Percentiles rank a stretch among this genome's conserved stretches.
Conservation (phyloP, 2,888 invertebrate genomes). For the Pachymerium ferrugineum region DNA sequence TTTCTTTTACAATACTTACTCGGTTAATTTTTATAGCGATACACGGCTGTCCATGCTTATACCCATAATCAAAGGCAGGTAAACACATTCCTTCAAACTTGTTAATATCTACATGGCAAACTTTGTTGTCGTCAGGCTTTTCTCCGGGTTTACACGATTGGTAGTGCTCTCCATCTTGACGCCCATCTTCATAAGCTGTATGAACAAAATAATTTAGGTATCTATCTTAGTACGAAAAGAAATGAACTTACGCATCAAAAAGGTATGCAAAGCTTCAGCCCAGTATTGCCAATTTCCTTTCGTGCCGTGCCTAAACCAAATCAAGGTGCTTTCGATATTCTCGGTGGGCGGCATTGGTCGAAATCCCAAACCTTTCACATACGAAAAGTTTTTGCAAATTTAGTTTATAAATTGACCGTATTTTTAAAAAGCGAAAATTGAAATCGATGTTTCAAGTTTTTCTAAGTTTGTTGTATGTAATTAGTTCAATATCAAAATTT, state of each 20-base stretch:
- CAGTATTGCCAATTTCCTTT: conserved; percentile 74
- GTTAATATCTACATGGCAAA: conserved; percentile 72
- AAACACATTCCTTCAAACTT: conserved; percentile 68
- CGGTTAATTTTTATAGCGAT: conserved; percentile 95
- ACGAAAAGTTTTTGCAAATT: too few species aligned
- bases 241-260: conserved; percentile 64
- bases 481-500: too few species aligned
- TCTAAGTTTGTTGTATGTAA: too few species aligned
- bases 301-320: conserved; percentile 76
- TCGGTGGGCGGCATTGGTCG: conserved; percentile 90
- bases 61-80: conserved; percentile 74
- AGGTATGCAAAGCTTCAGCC: conserved; percentile 68
- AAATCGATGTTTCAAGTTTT: too few species aligned
- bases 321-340: conserved; percentile 91
- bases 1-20: conserved; percentile 53
- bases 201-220: neutral
- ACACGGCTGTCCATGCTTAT: conserved; percentile 78
- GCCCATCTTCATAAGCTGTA: conserved; percentile 46
- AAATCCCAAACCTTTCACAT: conserved; percentile 94
- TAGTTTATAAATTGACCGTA: too few species aligned
- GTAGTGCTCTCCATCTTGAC: conserved; percentile 42
- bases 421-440: too few species aligned
- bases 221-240: neutral
- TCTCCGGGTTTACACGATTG: conserved; percentile 58
- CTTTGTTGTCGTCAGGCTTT: conserved; percentile 64